Evolutionary conservation across 2,797 vertebrate species (phyloP), one percentile per base, ranked within the genome.

Genomic region (Sebastes oblongus): DNA sequence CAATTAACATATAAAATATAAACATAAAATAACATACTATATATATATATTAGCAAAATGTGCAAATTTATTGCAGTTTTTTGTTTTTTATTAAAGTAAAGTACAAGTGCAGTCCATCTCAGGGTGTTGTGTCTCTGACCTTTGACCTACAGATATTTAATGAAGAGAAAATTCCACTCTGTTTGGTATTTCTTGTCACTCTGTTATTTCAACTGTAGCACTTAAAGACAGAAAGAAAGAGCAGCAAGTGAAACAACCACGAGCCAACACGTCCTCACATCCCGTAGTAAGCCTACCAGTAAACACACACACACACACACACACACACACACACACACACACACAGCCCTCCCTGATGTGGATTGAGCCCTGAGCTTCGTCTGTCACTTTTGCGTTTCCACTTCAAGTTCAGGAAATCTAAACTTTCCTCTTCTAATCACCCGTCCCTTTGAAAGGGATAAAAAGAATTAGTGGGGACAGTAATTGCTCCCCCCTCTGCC

Each of bases 371-470:
- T 83, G 78, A 91, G 92, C 90, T 89, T 89, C 89, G 95, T 96
- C 95, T 96, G 93, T 95, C 95, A 88, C 95, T 92, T 91, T 93
- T 94, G 92, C 89, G 89, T 96, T 96, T 96, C 93, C 95, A 96
- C 94, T 94, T 96, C 95, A 96, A 96, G 94, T 96, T 96, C 95
- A 96, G 95, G 95, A 96, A 95, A 96, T 95, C 94, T 95, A 96
- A 96, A 96, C 95, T 95, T 95, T 95, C 94, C 94, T 96, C 92
- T 96, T 90, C 94, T 95, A 96, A 96, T 96, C 95, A 95, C 93
- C 90, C 78, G 75, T 83, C 77, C 82, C 93, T 96, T 96, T 95
- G 93, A 96, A 96, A 94, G 82, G 93, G 94, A 95, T 94, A 93
- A 93, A 96, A 95, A 95, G 94, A 94, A 92, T 94, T 93, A 93